Conservation (phyloP, 1,140 invertebrate species). For the Calliopsis andreniformis region DNA sequence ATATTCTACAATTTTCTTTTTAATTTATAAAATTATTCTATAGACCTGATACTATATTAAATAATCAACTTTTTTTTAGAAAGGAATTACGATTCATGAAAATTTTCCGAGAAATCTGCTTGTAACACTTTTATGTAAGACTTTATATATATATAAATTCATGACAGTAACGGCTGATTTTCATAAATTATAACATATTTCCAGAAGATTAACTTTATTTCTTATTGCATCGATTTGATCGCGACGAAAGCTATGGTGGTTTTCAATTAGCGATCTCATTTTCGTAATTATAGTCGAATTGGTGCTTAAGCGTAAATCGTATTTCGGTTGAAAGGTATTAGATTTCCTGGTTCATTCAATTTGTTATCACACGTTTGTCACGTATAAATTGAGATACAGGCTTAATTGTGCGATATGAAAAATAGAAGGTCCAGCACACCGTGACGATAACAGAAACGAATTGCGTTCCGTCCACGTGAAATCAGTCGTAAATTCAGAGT, state of each 20-base stretch:
- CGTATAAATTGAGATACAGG: slow-evolving; percentile 12
- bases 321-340: neutral
- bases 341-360: neutral
- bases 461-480: slow-evolving; percentile 57
- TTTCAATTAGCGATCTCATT: no score
- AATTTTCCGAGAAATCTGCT: neutral
- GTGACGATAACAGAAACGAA: slow-evolving; percentile 35
- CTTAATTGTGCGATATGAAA: slow-evolving; percentile 9
- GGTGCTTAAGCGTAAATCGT: neutral
- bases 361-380: neutral
- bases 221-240: neutral
- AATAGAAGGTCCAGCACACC: slow-evolving; percentile 3
- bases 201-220: neutral
- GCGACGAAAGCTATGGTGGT: no score
- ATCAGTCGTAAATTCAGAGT: slow-evolving; percentile 47
- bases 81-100: no score
- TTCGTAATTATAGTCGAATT: neutral
- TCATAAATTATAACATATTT: neutral
- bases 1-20: neutral
- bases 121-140: neutral
- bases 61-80: no score
- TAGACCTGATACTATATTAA: no score
- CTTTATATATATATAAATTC: neutral
- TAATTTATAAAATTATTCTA: no score
- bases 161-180: neutral